Percentiles rank a stretch among this genome's conserved stretches.
Conservation (phyloP, 2,797 vertebrate species). For the Tadarida brasiliensis region DNA sequence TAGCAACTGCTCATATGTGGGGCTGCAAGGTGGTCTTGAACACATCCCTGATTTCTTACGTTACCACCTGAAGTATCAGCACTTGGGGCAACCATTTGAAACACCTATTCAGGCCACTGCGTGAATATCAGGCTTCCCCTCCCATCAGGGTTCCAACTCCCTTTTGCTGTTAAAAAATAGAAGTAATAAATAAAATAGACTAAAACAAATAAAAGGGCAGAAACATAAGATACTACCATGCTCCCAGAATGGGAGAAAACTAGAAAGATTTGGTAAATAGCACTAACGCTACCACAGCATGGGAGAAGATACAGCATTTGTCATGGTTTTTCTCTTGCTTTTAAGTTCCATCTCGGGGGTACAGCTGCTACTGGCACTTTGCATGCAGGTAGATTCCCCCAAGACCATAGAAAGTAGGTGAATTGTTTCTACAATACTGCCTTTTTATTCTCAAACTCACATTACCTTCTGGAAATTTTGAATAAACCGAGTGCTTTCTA, state of each 20-base stretch:
- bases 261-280: conserved; percentile 18
- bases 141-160: background rate
- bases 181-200: conserved; percentile 6
- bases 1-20: background rate
- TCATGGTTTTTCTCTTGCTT: background rate
- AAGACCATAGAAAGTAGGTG: background rate
- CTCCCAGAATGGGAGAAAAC: background rate
- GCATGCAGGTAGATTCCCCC: background rate
- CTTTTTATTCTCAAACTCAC: background rate
- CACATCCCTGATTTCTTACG: background rate
- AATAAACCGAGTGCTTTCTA: background rate
- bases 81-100: background rate
- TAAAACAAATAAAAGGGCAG: background rate
- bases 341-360: background rate
- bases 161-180: conserved; percentile 1
- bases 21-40: background rate
- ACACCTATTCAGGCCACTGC: background rate
- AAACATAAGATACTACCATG: background rate
- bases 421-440: background rate
- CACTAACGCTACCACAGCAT: background rate
- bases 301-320: background rate
- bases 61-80: background rate
- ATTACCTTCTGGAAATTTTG: background rate
- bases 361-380: background rate
- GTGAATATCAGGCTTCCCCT: background rate